Evolutionary conservation across 2,888 invertebrate species (phyloP).

Genomic region (Andricus curvator): DNA sequence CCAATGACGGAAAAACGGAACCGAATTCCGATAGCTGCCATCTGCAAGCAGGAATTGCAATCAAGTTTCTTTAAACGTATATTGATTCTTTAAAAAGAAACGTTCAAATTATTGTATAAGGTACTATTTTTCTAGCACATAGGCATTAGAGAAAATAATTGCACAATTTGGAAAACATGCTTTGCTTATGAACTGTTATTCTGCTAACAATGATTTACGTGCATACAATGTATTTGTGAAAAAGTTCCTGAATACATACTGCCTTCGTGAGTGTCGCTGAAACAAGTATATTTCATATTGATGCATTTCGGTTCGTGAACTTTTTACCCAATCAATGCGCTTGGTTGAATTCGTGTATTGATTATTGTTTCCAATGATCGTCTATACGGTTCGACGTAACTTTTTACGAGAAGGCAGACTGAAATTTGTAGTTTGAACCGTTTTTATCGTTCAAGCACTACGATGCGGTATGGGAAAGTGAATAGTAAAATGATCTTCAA

Average conservation of each 20-base stretch:
- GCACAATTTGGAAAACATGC: background rate
- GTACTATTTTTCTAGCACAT: background rate
- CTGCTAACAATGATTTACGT: slow-evolving; percentile 14
- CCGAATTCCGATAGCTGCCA: slow-evolving; percentile 26
- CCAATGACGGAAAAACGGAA: slow-evolving; percentile 10
- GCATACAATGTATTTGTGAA: background rate
- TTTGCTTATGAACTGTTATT: background rate
- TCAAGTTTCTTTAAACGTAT: background rate
- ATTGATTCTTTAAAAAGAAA: no score
- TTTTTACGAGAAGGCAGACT: background rate
- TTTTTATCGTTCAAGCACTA: background rate
- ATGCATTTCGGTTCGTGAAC: background rate
- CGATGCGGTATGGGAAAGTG: background rate
- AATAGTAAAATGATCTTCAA: background rate
- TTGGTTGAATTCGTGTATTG: background rate
- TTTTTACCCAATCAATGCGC: slow-evolving; percentile 10
- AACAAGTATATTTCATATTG: background rate
- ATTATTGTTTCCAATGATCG: slow-evolving; percentile 21
- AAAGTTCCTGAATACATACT: background rate
- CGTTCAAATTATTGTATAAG: no score
- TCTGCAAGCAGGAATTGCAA: slow-evolving; percentile 10
- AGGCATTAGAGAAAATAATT: background rate
- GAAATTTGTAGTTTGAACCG: background rate
- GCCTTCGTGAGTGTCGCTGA: background rate
- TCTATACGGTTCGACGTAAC: background rate